Base-by-base conservation (phyloP, 2,888 invertebrate species). In the Aphodius sticticus region DNA sequence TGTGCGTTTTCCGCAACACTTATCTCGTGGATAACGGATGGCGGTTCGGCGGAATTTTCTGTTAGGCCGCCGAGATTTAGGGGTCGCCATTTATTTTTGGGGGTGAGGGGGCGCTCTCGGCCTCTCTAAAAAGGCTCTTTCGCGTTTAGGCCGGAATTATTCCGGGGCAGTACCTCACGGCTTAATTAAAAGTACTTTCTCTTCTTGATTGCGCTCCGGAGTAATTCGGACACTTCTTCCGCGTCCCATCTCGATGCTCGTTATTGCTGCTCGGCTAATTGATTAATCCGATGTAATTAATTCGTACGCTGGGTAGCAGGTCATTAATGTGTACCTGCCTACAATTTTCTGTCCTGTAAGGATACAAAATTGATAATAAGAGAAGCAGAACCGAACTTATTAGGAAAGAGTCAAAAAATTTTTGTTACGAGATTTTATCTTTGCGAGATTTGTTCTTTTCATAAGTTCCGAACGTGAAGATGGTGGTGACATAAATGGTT, bases 151-250 rank as follows among this genome's bases (percentile, higher is more conserved):
- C 37, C 35, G 37, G 74, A 35, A 74, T 35, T 36, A 36, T 74
- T 74, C 74, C 26, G 36, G 74, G 35, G 74, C 35, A 74, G 35
- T 74, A 74, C n/a, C 74, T 35, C 74, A 37, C 36, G 74, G 74
- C 74, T 35, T 74, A 74, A 74, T 74, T 74, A 74, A 74, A 37
- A 74, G 74, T 37, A 36, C 74, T 74, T 74, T 74, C 74, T 74
- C 74, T 16, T 74, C 26, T 74, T 74, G 37, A 74, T 74, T 74
- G 74, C 74, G 36, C 74, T 35, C 36, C 26, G 35, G 36, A 37
- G 74, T 36, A 74, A 74, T 53, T 53, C 53, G 9, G 53, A 53
- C 53, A 53, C 53, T 53, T 5, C 53, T 53, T 53, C 7, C 53
- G 9, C 53, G 12, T 53, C 12, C 12, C 12, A 5, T 53, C 53